phyloP scores from a whole-genome alignment of 2,113 vertebrate species.

The Carollia perspicillata region DNA sequence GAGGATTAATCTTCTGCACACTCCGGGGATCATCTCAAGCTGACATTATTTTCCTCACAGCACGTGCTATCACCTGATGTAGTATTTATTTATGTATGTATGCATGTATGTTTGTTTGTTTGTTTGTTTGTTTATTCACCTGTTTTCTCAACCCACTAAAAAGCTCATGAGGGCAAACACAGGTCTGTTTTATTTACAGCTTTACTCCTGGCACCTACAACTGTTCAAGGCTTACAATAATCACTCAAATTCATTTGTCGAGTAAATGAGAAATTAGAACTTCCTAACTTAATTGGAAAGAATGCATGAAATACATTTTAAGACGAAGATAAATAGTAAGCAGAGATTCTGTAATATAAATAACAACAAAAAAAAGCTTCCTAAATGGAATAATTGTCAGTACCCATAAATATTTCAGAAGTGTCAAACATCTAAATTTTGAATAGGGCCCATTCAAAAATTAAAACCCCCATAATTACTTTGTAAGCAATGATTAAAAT shows the following conservation, averaged over 20 bases:
- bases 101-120: too few relatives aligned
- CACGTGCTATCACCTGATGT: not conserved
- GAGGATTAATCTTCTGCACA: not conserved
- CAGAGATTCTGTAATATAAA: slow-evolving; percentile 31
- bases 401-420: slow-evolving; percentile 14
- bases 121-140: not conserved
- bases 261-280: slow-evolving; percentile 30
- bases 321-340: slow-evolving; percentile 18
- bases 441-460: not conserved
- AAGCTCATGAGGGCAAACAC: not conserved
- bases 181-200: not conserved
- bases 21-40: not conserved
- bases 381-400: not conserved
- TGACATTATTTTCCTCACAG: not conserved
- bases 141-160: not conserved
- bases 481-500: slow-evolving; percentile 25
- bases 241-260: not conserved
- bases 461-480: slow-evolving; percentile 2
- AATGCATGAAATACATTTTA: slow-evolving; percentile 6
- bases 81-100: not conserved
- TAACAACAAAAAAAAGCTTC: slow-evolving; percentile 1
- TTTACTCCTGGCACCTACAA: not conserved
- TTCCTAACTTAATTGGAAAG: slow-evolving; percentile 24
- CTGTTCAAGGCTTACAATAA: not conserved
- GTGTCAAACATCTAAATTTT: slow-evolving; percentile 3